Percentiles rank a stretch among this genome's conserved stretches.
Evolutionary conservation across 1,140 invertebrate genomes (phyloP).

Genomic region (Orussus abietinus): DNA sequence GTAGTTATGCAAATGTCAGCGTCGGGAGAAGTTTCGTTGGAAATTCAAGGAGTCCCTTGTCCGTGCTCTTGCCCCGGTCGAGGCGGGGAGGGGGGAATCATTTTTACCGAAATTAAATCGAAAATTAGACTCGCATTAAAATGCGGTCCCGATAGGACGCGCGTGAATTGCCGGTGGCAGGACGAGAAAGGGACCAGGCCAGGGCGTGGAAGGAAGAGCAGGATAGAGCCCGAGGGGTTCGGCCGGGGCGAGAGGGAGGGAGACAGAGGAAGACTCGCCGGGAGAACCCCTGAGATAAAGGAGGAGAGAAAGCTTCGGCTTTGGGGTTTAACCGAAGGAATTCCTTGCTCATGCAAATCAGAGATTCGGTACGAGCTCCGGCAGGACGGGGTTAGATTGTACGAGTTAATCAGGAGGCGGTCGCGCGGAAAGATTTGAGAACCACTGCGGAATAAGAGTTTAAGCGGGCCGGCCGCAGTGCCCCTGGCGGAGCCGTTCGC

Average conservation of each 20-base stretch:
- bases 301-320: no score
- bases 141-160: slow-evolving; percentile 39
- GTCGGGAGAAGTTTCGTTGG: slow-evolving; percentile 34
- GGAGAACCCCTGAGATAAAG: no score
- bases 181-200: slow-evolving; percentile 13
- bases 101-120: slow-evolving; percentile 52
- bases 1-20: slow-evolving; percentile 38
- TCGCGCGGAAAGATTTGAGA: slow-evolving; percentile 33
- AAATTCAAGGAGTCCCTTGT: slow-evolving; percentile 19
- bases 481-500: neutral
- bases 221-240: slow-evolving; percentile 10
- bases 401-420: slow-evolving; percentile 36
- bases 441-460: slow-evolving; percentile 28
- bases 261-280: no score
- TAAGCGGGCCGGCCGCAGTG: neutral
- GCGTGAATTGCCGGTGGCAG: slow-evolving; percentile 36
- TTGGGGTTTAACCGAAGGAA: slow-evolving; percentile 38
- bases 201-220: slow-evolving; percentile 10
- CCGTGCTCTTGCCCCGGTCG: slow-evolving; percentile 10
- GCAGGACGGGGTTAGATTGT: slow-evolving; percentile 21
- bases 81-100: slow-evolving; percentile 27
- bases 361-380: slow-evolving; percentile 22
- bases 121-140: slow-evolving; percentile 49
- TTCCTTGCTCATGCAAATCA: slow-evolving; percentile 46
- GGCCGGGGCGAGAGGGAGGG: slow-evolving; percentile 5